These are phyloP conservation scores for Bilobella aurantiaca DNA, from an alignment of 1,140 invertebrate genomes.

Conservation along the genomic window DNA sequence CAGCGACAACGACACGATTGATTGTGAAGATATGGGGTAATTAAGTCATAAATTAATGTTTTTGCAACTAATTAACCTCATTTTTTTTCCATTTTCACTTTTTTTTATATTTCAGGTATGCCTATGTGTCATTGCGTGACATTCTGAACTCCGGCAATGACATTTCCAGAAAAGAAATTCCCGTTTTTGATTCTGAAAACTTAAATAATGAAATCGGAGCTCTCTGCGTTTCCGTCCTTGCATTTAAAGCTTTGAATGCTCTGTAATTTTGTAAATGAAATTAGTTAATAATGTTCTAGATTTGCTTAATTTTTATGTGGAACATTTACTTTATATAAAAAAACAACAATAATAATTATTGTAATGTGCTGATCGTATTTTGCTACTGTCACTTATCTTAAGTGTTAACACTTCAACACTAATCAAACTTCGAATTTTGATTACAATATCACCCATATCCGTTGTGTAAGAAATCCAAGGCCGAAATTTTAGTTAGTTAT, in stretches of 20 bases:
- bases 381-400: too few relatives aligned
- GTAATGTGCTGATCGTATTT: too few relatives aligned
- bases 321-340: too few relatives aligned
- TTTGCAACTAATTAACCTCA: too few relatives aligned
- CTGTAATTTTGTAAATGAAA: neutral
- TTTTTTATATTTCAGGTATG: conserved; percentile 14
- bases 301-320: neutral
- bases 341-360: too few relatives aligned
- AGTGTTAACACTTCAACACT: too few relatives aligned
- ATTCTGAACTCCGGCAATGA: conserved; percentile 4
- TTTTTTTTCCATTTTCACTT: neutral
- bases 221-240: conserved; percentile 3
- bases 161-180: conserved; percentile 4
- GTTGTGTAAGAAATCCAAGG: too few relatives aligned
- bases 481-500: too few relatives aligned
- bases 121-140: neutral
- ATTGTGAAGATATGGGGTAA: conserved; percentile 22
- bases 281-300: neutral
- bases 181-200: conserved; percentile 14
- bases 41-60: too few relatives aligned
- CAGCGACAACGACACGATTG: conserved; percentile 14
- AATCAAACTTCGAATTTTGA: too few relatives aligned
- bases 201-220: neutral
- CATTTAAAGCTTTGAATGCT: conserved; percentile 1
- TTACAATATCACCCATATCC: too few relatives aligned